These are phyloP conservation scores for Peromyscus polionotus DNA, from an alignment of 2,113 vertebrate genomes.

Conservation along the genomic window DNA sequence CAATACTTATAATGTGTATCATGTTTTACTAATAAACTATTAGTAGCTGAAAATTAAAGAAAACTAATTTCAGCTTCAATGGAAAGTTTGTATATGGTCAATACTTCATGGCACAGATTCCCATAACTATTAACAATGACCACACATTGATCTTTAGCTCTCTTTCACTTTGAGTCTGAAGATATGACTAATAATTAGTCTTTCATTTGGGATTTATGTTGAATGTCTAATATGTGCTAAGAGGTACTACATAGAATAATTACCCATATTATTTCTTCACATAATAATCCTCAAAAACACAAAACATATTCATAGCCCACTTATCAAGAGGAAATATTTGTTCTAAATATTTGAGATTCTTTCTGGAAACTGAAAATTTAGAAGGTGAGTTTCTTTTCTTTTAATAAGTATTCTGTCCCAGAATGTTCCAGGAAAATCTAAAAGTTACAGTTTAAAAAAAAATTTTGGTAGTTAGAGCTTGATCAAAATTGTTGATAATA, in stretches of 20 bases:
- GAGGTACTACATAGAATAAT: not conserved
- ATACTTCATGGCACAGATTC: not conserved
- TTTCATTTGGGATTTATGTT: not conserved
- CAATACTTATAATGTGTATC: not conserved
- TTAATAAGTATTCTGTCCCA: constrained; percentile 14
- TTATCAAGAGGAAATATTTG: not conserved
- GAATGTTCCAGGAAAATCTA: not conserved
- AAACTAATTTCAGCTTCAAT: constrained; percentile 22
- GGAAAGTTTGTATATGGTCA: not conserved
- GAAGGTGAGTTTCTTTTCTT: not conserved
- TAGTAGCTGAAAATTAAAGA: constrained; percentile 49
- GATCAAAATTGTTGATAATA: constrained; percentile 15
- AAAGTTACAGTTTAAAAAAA: not conserved
- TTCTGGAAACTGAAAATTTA: not conserved
- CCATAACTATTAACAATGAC: not conserved
- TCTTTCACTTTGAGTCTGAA: constrained; percentile 2
- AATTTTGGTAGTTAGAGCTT: not conserved
- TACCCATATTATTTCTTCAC: not conserved
- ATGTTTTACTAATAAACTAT: not conserved
- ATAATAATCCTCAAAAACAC: constrained; percentile 28
- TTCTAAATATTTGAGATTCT: not conserved
- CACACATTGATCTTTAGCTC: not conserved
- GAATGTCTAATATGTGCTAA: not conserved
- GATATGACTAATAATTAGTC: constrained; percentile 19
- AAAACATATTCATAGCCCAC: not conserved